phyloP scores from a whole-genome alignment of 2,113 vertebrate species.

The Lophotis ruficrista region DNA sequence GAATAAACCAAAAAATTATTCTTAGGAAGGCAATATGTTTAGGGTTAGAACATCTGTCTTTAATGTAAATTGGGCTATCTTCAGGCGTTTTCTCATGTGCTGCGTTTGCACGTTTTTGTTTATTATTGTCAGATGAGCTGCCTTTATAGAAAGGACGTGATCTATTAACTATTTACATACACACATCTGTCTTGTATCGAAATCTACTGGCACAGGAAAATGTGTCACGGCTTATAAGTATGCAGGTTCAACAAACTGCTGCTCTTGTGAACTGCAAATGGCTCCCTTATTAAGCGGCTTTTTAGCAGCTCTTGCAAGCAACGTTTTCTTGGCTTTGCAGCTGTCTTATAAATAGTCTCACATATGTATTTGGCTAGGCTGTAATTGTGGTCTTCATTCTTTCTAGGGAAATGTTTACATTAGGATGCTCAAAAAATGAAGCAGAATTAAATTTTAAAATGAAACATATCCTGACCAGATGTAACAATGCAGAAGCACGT shows the following conservation, averaged over 20 bases:
- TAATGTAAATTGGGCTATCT: neutral
- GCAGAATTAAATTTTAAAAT: neutral
- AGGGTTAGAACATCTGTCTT: neutral
- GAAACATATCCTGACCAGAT: neutral
- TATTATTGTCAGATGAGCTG: conserved; percentile 15
- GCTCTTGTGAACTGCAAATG: neutral
- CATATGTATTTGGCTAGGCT: neutral
- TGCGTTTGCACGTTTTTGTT: neutral
- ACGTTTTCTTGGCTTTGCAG: neutral
- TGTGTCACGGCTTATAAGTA: neutral
- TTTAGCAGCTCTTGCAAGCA: neutral
- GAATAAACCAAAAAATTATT: neutral
- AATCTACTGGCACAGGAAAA: neutral
- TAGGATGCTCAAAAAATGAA: neutral
- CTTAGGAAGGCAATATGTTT: neutral
- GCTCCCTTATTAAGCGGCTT: neutral
- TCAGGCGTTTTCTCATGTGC: neutral
- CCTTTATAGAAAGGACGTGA: neutral
- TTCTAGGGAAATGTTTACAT: neutral
- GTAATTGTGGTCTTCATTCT: neutral
- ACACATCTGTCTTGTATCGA: neutral
- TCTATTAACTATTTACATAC: conserved; percentile 35
- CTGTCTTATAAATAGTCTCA: neutral
- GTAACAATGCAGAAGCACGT: neutral
- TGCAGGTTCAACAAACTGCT: neutral